These are phyloP conservation scores for Petrolisthes cinctipes DNA, from an alignment of 2,888 invertebrate genomes.

Conservation along the genomic window DNA sequence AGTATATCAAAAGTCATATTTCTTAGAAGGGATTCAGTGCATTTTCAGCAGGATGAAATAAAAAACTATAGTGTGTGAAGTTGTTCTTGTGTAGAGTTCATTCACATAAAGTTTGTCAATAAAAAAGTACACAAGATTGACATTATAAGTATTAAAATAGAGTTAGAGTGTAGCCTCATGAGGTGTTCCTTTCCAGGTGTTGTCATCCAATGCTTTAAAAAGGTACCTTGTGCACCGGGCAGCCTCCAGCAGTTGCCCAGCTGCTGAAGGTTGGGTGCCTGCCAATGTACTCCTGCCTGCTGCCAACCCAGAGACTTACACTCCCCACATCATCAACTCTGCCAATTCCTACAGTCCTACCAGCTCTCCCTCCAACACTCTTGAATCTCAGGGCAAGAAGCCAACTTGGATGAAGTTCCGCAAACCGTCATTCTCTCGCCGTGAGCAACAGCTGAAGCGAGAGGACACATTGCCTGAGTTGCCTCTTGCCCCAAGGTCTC, in stretches of 20 bases:
- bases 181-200: constrained; percentile 44
- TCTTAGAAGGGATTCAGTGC: neutral
- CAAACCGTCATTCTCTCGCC: constrained; percentile 63
- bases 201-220: constrained; percentile 52
- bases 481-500: constrained; percentile 17
- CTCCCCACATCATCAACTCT: neutral
- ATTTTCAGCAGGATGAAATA: too few species aligned
- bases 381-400: constrained; percentile 48
- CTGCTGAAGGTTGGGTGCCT: constrained; percentile 65
- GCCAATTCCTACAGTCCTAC: constrained; percentile 25
- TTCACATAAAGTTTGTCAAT: too few species aligned
- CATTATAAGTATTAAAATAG: too few species aligned
- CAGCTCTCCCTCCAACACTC: constrained; percentile 30
- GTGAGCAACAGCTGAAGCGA: constrained; percentile 38
- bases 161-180: constrained; percentile 57
- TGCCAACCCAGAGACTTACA: constrained; percentile 35
- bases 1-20: neutral
- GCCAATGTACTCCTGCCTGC: constrained; percentile 56
- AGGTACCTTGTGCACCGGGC: constrained; percentile 63
- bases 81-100: too few species aligned
- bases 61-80: too few species aligned
- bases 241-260: constrained; percentile 53
- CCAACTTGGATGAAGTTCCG: constrained; percentile 61
- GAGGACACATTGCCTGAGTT: constrained; percentile 47
- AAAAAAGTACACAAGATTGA: too few species aligned